These are phyloP conservation scores for Meleagris gallopavo DNA, from an alignment of 2,113 vertebrate genomes.

Conservation along the genomic window DNA sequence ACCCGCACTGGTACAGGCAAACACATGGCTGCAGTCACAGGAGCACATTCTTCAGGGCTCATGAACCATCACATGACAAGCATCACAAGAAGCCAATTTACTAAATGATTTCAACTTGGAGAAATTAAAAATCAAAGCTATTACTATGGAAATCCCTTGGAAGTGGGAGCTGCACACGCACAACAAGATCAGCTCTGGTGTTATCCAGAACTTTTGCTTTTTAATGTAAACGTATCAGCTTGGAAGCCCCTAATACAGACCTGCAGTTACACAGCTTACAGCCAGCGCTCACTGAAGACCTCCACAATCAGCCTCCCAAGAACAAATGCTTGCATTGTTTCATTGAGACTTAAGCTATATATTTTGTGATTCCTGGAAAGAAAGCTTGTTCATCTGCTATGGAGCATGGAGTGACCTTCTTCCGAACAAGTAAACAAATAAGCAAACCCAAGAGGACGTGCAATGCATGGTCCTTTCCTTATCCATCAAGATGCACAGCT, in stretches of 20 bases:
- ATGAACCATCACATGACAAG: slow-evolving; percentile 56
- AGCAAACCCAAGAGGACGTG: neutral
- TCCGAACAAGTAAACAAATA: neutral
- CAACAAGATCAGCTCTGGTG: neutral
- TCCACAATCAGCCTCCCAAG: neutral
- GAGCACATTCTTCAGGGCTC: slow-evolving; percentile 56
- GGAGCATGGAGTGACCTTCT: neutral
- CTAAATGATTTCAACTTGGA: slow-evolving; percentile 43
- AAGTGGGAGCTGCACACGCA: slow-evolving; percentile 9
- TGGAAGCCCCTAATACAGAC: neutral
- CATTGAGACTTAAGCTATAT: neutral
- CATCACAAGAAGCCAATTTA: slow-evolving; percentile 53
- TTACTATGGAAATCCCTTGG: slow-evolving; percentile 31
- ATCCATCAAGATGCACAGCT: neutral
- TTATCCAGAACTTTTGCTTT: neutral
- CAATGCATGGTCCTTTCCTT: neutral
- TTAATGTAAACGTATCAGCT: neutral
- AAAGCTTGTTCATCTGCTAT: neutral
- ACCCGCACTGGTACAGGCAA: neutral
- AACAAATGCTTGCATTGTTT: neutral
- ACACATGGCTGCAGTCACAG: slow-evolving; percentile 38
- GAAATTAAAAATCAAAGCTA: neutral
- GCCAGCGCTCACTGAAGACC: slow-evolving; percentile 6
- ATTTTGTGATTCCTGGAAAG: neutral
- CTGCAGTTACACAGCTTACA: neutral